Percentiles rank a stretch among this genome's conserved stretches.
These are phyloP conservation scores for Oryzias woworae DNA, from an alignment of 2,113 vertebrate genomes.

Conservation along the genomic window DNA sequence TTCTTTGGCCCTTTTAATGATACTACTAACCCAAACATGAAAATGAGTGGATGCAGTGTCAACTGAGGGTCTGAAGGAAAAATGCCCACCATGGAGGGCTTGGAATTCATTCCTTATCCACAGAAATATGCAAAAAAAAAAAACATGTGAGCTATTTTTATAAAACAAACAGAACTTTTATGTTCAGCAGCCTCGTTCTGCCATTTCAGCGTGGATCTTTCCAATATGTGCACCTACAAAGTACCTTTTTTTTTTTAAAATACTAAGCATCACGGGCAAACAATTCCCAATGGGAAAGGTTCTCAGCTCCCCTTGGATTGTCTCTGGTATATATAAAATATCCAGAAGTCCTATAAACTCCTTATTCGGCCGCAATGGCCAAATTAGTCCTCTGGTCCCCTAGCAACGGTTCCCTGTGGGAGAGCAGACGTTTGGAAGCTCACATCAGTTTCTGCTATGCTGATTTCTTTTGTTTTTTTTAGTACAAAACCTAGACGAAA, in stretches of 20 bases:
- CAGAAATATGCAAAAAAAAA: no score
- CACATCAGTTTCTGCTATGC: conserved; percentile 54
- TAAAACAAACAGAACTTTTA: no score
- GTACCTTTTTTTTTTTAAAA: conserved; percentile 4
- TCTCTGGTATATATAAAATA: conserved; percentile 25
- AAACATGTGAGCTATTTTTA: no score
- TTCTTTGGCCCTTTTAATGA: no score
- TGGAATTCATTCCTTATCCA: no score
- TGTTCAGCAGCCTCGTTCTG: no score
- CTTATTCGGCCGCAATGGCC: conserved; percentile 38
- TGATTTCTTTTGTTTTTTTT: conserved; percentile 60
- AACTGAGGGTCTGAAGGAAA: no score
- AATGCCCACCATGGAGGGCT: no score
- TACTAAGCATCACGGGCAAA: conserved; percentile 2
- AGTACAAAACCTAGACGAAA: conserved; percentile 65
- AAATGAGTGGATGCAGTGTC: no score
- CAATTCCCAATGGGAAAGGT: conserved; percentile 20
- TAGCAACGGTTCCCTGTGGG: conserved; percentile 47
- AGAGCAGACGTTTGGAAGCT: conserved; percentile 37
- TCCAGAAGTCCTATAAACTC: conserved; percentile 43
- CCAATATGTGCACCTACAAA: not conserved
- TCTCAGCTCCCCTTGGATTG: conserved; percentile 16
- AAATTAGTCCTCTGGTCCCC: conserved; percentile 55
- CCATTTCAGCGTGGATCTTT: no score
- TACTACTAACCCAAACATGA: no score